A percentile compares a stretch with the other conserved stretches of the same genome.
phyloP scores from a whole-genome alignment of 2,888 invertebrate species.

The Tetanocera ferruginea region DNA sequence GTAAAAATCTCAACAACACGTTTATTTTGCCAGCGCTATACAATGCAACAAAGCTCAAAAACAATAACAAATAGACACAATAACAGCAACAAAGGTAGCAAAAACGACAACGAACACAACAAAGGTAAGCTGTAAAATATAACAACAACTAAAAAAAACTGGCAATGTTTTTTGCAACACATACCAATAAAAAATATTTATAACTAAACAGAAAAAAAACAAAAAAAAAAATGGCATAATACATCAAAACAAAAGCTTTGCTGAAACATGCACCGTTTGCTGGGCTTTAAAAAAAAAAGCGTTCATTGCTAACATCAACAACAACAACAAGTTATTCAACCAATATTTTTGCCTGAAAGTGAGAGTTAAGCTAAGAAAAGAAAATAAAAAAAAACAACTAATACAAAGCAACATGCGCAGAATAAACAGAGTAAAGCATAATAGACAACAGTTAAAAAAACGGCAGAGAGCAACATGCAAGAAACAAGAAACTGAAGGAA shows the following conservation, averaged over 20 bases:
- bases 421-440: neutral
- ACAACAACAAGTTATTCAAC: constrained; percentile 4
- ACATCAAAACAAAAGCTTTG: neutral
- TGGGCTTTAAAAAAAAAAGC: neutral
- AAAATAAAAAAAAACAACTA: neutral
- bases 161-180: neutral
- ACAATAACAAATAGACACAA: neutral
- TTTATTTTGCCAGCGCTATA: no score
- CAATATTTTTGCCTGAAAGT: constrained; percentile 22
- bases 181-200: neutral
- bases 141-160: neutral
- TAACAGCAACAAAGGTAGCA: neutral
- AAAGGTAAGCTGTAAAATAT: neutral
- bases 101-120: neutral
- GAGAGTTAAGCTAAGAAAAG: constrained; percentile 22
- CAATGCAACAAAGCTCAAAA: neutral
- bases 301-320: neutral
- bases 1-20: no score
- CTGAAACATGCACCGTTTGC: constrained; percentile 14
- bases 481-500: neutral
- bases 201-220: neutral
- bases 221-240: neutral
- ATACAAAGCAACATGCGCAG: neutral
- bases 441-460: neutral
- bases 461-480: neutral